Conservation (phyloP, 2,113 vertebrate species). For the Noctilio leporinus region DNA sequence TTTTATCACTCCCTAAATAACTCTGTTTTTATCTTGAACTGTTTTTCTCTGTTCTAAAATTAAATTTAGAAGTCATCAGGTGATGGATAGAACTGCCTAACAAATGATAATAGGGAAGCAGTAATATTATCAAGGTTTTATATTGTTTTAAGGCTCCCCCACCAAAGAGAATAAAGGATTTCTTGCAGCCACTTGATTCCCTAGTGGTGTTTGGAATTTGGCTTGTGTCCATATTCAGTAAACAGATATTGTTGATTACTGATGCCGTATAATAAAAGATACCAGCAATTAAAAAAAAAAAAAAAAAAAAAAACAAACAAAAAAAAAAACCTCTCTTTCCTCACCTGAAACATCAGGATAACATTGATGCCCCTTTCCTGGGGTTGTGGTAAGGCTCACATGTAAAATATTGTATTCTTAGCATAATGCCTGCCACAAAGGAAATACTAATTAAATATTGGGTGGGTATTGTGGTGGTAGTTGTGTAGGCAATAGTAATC, state of each 20-base stretch:
- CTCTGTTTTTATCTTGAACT: neutral
- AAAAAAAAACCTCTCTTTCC: no score
- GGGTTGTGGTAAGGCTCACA: neutral
- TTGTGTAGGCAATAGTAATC: neutral
- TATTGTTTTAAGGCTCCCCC: neutral
- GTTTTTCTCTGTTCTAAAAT: neutral
- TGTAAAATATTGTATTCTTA: neutral
- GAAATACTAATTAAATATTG: neutral
- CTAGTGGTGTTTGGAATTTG: neutral
- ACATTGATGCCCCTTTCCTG: neutral
- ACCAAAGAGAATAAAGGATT: neutral
- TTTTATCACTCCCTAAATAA: neutral
- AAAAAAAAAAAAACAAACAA: no score
- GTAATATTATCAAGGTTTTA: neutral
- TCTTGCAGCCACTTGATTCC: neutral
- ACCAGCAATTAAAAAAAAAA: no score
- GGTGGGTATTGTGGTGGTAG: neutral
- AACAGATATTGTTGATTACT: neutral
- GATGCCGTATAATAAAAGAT: neutral
- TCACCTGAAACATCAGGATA: neutral
- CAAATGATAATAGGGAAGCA: neutral
- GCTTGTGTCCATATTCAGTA: neutral
- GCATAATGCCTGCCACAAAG: neutral
- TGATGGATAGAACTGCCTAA: neutral
- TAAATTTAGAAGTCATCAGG: neutral